A percentile compares a stretch with the other conserved stretches of the same genome.
These are phyloP conservation scores for Pteruthius melanotis DNA, from an alignment of 2,113 vertebrate species.

Conservation along the genomic window DNA sequence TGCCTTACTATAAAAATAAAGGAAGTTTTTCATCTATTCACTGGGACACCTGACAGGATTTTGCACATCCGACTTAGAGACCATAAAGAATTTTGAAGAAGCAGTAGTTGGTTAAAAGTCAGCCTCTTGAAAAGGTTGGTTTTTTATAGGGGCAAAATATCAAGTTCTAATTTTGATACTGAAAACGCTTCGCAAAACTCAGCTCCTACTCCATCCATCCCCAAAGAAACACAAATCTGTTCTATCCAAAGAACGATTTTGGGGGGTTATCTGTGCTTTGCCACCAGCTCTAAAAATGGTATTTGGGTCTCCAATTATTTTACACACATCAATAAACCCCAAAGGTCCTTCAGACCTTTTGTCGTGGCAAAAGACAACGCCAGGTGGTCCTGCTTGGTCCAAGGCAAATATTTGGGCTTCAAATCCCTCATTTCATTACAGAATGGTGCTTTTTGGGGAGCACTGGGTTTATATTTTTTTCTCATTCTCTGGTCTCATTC, in stretches of 20 bases:
- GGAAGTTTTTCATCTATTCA: conserved; percentile 9
- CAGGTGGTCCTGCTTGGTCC: background rate
- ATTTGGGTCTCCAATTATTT: background rate
- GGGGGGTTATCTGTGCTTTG: background rate
- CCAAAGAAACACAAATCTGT: background rate
- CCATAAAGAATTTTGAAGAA: background rate
- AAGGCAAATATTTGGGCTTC: background rate
- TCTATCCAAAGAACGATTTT: background rate
- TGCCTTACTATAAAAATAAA: background rate
- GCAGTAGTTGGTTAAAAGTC: background rate
- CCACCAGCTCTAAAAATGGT: background rate
- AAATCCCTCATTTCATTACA: rapidly evolving
- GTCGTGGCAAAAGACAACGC: rapidly evolving
- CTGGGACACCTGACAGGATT: background rate
- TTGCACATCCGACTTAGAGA: background rate
- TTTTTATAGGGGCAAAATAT: background rate
- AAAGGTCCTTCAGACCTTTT: background rate
- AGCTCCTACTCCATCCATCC: background rate
- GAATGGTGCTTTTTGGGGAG: background rate
- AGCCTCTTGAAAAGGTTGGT: background rate
- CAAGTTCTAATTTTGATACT: background rate
- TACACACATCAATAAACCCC: background rate
- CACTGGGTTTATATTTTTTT: background rate
- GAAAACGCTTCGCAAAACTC: background rate
- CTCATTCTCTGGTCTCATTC: background rate